These are phyloP conservation scores for Clarias platycephalus DNA, from an alignment of 2,797 vertebrate species.

Conservation along the genomic window DNA sequence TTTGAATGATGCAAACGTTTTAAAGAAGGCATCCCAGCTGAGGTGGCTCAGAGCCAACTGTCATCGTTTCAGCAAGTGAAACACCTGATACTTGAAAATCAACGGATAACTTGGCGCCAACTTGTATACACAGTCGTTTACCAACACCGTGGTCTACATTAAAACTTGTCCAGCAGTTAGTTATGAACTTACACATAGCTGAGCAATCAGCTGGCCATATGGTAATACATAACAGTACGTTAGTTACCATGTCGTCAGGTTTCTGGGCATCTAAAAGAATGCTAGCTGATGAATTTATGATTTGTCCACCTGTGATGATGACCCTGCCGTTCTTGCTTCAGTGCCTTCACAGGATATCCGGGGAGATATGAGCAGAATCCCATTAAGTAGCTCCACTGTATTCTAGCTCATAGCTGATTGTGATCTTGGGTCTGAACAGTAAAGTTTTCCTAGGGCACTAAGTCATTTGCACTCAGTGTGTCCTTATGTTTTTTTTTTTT, in stretches of 20 bases:
- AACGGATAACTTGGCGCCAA: no score
- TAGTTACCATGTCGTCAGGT: no score
- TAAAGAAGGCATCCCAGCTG: no score
- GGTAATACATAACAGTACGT: background rate
- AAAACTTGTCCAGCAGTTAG: background rate
- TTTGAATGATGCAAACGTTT: no score
- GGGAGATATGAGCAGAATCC: constrained; percentile 41
- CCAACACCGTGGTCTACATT: background rate
- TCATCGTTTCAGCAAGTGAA: no score
- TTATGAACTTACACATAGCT: no score
- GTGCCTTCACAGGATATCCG: constrained; percentile 43
- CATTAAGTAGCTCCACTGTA: constrained; percentile 7
- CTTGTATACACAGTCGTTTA: no score
- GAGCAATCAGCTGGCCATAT: background rate
- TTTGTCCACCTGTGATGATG: constrained; percentile 5
- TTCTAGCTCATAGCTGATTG: constrained; percentile 29
- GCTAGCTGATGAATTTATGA: background rate
- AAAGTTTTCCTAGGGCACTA: constrained; percentile 28
- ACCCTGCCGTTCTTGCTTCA: constrained; percentile 58
- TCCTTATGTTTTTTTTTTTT: no score
- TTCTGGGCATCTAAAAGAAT: background rate
- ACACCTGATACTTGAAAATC: no score
- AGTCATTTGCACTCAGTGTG: constrained; percentile 11
- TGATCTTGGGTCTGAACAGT: constrained; percentile 37
- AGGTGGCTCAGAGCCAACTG: no score